Conservation (phyloP, 2,797 vertebrate species). For the Micromesistius poutassou region DNA sequence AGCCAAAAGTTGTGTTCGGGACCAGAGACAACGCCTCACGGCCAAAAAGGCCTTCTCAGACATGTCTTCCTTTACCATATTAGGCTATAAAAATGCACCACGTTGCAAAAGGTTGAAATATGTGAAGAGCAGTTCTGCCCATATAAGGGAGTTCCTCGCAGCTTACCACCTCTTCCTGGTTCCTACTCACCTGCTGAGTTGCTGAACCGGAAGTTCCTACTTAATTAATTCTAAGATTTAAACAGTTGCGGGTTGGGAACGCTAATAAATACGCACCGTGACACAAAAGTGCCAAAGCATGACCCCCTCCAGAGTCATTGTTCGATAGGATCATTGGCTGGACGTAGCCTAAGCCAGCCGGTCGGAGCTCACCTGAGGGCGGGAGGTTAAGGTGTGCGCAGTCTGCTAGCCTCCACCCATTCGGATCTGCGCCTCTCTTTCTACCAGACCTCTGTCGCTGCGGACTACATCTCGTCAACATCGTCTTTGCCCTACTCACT, state of each 20-base stretch:
- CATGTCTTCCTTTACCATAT: constrained; percentile 60
- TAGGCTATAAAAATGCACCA: constrained; percentile 47
- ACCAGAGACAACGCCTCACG: not conserved
- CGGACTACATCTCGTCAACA: constrained; percentile 42
- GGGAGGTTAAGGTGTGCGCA: constrained; percentile 50
- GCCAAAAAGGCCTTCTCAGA: constrained; percentile 4
- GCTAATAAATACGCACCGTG: not conserved
- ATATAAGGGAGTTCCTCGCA: constrained; percentile 57
- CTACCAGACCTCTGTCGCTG: constrained; percentile 49
- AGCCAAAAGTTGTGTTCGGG: not conserved
- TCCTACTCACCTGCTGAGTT: constrained; percentile 48
- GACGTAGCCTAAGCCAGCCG: not conserved
- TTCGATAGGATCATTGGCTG: not conserved
- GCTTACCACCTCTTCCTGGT: constrained; percentile 26
- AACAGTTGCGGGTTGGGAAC: not conserved
- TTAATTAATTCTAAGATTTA: not conserved
- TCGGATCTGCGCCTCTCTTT: constrained; percentile 61
- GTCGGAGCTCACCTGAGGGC: constrained; percentile 49
- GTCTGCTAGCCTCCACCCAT: constrained; percentile 47
- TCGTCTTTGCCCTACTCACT: constrained; percentile 24
- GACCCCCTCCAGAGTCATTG: no score
- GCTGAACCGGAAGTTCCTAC: constrained; percentile 1
- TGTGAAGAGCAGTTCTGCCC: constrained; percentile 55
- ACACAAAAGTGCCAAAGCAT: not conserved
- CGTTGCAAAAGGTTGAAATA: constrained; percentile 34